Evolutionary conservation across 2,888 invertebrate genomes (phyloP).

Genomic region (Oscheius sp.): DNA sequence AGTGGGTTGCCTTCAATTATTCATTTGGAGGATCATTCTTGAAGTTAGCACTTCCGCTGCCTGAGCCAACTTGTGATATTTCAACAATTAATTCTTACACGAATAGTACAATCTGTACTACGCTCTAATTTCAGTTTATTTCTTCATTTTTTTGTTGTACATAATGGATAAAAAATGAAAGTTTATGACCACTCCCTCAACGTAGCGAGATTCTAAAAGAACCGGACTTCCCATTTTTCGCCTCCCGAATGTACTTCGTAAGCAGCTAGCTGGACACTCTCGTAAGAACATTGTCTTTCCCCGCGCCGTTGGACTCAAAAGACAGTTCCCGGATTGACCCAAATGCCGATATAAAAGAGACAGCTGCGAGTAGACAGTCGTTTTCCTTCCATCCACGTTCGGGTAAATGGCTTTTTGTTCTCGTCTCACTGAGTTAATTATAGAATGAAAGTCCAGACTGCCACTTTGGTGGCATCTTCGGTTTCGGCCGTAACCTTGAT

Average conservation of each 20-base stretch:
- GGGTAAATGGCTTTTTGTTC: slow-evolving; percentile 4
- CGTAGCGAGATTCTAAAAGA: neutral
- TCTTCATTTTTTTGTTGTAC: slow-evolving; percentile 1
- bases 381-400: slow-evolving; percentile 5
- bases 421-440: neutral
- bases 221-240: slow-evolving; percentile 21
- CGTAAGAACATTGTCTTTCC: slow-evolving; percentile 11
- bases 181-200: neutral
- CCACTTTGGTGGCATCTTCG: slow-evolving; percentile 69
- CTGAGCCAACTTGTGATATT: slow-evolving; percentile 29
- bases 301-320: slow-evolving; percentile 32
- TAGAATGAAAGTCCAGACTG: slow-evolving; percentile 70
- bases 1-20: slow-evolving; percentile 37
- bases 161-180: slow-evolving; percentile 6
- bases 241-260: slow-evolving; percentile 31
- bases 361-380: slow-evolving; percentile 12
- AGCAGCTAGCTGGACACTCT: slow-evolving; percentile 30
- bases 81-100: slow-evolving; percentile 18
- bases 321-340: slow-evolving; percentile 33
- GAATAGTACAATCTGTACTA: slow-evolving; percentile 26
- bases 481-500: slow-evolving; percentile 67
- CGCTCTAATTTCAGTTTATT: neutral
- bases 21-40: slow-evolving; percentile 20
- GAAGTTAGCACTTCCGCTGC: slow-evolving; percentile 5
- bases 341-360: slow-evolving; percentile 27